Evolutionary conservation across 2,888 invertebrate genomes (phyloP), one percentile per base, ranked within the genome.

Genomic region (Drosophila maculinotata): DNA sequence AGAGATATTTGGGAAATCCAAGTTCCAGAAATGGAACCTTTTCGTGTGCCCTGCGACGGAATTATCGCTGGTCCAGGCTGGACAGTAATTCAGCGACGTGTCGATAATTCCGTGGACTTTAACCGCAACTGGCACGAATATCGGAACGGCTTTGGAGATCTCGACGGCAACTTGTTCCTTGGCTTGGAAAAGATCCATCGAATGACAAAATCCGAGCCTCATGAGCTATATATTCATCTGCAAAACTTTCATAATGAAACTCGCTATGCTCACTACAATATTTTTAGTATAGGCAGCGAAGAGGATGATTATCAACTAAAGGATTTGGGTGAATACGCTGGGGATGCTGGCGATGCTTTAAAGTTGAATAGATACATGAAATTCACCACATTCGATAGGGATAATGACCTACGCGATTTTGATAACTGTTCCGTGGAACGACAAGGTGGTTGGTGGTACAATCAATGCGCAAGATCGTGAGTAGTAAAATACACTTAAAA

Each of bases 391-490:
- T 76, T 59, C 6, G 72, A 72, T 49, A 36, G 52, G 1, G 72
- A 72, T 71, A 72, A 76, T n/a, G 72, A 72, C 17, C 31, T 48
- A 6, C 48, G 17, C 1, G 28, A 9, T n/a, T 72, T 26, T 17
- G 56, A 30, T 12, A 72, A 76, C 9, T 72, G 72, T 6, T 59
- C 72, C 6, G 17, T 12, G 6, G 72, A 59, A 9, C 72, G 72
- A 0, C 8, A 28, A 6, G 56, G 66, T 5, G 72, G 72, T 6
- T 72, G 72, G 72, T 72, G 72, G 72, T 72, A 45, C 20, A 72
- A 76, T 12, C 59, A 76, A 28, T 72, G 72, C 17, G 23, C 72
- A 6, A 17, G 59, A 25, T 23, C 73, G 72, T 72, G 56, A 72
- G 72, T 71, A 53, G 0, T 36, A 0, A 12, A 14, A 7, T 6